Evolutionary conservation across 2,888 invertebrate species (phyloP).

Genomic region (Limnephilus lunatus): DNA sequence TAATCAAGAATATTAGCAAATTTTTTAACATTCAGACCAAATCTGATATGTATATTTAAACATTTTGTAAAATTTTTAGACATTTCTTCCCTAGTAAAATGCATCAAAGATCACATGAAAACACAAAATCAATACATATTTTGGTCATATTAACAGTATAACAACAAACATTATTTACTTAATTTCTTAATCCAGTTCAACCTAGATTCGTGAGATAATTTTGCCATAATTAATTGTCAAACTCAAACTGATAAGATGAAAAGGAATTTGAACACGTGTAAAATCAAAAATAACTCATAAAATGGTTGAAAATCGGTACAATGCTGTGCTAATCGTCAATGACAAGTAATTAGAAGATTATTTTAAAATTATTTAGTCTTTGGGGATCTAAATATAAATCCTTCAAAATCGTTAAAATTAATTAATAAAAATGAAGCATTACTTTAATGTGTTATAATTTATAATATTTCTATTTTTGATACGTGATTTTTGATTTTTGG

Average conservation of each 20-base stretch:
- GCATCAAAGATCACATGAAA: background rate
- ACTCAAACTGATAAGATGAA: background rate
- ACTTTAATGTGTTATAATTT: no score
- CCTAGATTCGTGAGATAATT: background rate
- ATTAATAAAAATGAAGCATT: no score
- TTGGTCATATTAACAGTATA: no score
- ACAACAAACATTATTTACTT: background rate
- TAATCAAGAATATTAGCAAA: no score
- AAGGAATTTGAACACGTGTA: background rate
- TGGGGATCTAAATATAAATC: background rate
- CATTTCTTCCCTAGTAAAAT: background rate
- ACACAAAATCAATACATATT: no score
- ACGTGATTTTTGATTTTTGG: no score
- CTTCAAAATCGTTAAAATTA: background rate
- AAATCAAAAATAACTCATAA: background rate
- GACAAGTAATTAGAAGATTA: background rate
- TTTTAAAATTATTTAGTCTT: background rate
- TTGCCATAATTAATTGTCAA: background rate
- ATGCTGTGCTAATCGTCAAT: background rate
- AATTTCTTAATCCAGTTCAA: background rate
- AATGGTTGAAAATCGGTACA: background rate
- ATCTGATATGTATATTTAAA: no score
- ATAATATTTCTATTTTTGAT: no score
- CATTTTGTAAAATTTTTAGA: no score
- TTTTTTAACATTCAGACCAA: no score